These are phyloP conservation scores for Gasterosteus nipponicus DNA, from an alignment of 2,113 vertebrate species.

Conservation along the genomic window DNA sequence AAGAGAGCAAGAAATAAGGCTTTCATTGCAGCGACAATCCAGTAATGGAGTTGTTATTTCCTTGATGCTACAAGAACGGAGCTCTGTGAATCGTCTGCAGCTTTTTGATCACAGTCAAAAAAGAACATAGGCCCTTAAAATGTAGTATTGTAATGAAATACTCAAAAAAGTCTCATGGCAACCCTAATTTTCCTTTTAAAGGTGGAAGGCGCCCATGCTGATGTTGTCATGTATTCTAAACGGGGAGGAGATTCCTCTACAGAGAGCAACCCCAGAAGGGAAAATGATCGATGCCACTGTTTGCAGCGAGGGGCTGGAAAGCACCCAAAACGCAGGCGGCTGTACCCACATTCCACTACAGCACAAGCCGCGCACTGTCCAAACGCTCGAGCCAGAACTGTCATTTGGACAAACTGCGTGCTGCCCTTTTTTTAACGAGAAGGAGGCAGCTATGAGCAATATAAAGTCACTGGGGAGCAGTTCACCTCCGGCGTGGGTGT, in stretches of 20 bases:
- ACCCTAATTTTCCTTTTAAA: constrained; percentile 11
- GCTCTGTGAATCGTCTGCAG: not conserved
- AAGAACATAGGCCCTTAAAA: constrained; percentile 9
- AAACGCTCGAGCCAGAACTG: not conserved
- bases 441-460: not conserved
- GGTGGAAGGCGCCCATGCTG: not conserved
- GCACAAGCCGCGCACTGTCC: not conserved
- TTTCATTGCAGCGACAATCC: not conserved
- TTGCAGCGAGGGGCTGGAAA: too few species aligned
- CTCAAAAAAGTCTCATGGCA: constrained; percentile 40
- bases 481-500: not conserved
- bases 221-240: constrained; percentile 1
- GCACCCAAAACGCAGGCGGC: not conserved
- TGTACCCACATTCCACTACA: not conserved
- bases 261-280: too few species aligned
- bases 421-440: not conserved
- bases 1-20: not conserved
- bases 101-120: constrained; percentile 8
- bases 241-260: not conserved
- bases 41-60: constrained; percentile 6
- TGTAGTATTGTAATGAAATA: constrained; percentile 17
- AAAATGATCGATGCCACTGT: not conserved
- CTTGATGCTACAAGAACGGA: constrained; percentile 11
- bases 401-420: not conserved
- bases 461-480: not conserved